phyloP scores from a whole-genome alignment of 2,888 invertebrate species.

The Eristalis arbustorum region DNA sequence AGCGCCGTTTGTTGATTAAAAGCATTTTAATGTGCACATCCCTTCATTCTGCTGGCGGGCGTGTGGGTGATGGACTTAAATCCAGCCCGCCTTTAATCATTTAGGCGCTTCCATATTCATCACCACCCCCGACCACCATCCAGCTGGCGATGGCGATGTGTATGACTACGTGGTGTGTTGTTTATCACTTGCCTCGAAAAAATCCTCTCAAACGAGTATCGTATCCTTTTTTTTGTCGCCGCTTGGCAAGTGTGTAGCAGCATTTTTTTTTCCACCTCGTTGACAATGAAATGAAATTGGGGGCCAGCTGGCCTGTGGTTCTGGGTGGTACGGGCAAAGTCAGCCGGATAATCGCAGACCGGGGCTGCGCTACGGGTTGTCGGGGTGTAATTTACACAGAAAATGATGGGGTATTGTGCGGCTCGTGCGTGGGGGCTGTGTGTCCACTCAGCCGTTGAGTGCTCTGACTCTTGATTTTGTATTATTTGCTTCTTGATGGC shows the following conservation, averaged over 20 bases:
- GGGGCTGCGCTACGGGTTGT: background rate
- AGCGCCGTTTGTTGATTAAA: background rate
- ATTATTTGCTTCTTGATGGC: background rate
- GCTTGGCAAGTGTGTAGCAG: background rate
- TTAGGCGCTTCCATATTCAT: too few relatives aligned
- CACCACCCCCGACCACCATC: too few relatives aligned
- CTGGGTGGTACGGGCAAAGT: background rate
- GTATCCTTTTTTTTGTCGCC: background rate
- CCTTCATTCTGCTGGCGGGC: background rate
- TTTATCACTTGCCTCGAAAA: background rate
- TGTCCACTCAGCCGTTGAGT: background rate
- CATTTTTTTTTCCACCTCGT: background rate
- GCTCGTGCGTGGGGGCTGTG: background rate
- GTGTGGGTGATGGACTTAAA: background rate
- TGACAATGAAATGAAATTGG: background rate
- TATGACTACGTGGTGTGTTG: background rate
- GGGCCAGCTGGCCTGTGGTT: background rate
- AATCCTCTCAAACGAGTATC: background rate
- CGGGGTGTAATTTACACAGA: background rate
- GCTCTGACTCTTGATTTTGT: background rate
- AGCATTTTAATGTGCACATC: conserved; percentile 4
- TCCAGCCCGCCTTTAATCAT: background rate
- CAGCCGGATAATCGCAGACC: background rate
- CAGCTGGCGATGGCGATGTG: background rate
- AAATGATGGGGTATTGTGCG: background rate